Evolutionary conservation across 1,140 invertebrate species (phyloP), one percentile per base, ranked within the genome.

Genomic region (Drosophila mojavensis): DNA sequence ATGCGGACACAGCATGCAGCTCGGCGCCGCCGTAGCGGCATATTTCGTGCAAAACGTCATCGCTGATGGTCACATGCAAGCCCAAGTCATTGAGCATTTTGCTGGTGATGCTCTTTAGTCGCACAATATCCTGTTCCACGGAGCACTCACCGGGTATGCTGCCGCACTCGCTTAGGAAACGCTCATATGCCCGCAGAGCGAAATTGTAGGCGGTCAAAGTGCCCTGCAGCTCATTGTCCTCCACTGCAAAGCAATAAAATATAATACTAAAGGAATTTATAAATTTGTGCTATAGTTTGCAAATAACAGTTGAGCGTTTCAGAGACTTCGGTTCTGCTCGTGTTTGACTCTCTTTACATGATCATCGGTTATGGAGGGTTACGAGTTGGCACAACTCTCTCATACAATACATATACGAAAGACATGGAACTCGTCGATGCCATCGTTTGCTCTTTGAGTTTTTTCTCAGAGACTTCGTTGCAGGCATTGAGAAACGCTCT

Each of bases 41-140:
- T 93, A 99, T 96, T 93, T 99, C 98, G 93, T 99, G 98, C 15
- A 99, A 95, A 86, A 96, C 97, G 93, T 99, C 98, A 93, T 99
- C 98, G 92, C 97, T 98, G 41, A 96, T 95, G 24, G 95, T 94
- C 51, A 94, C 94, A 66, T 95, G 94, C 93, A 95, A 95, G 10
- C 97, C 96, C 95, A 97, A 97, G 93, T 99, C 98, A 67, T 94
- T 95, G 0, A 98, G 93, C 33, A 99, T 92, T 93, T 97, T 97
- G 56, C 94, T 94, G 24, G 97, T 94, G 90, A 95, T 96, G 43
- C 93, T 93, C 94, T 98, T 98, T 0, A 99, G 92, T 86, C 96
- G 96, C 1, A 95, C 94, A 81, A 98, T 97, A 91, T 99, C 98
- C 54, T 96, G 95, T 93, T 99, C 98, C 20, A 98, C 95, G 90